These are phyloP conservation scores for Melanotaenia duboulayi DNA, from an alignment of 2,113 vertebrate genomes.

Conservation along the genomic window DNA sequence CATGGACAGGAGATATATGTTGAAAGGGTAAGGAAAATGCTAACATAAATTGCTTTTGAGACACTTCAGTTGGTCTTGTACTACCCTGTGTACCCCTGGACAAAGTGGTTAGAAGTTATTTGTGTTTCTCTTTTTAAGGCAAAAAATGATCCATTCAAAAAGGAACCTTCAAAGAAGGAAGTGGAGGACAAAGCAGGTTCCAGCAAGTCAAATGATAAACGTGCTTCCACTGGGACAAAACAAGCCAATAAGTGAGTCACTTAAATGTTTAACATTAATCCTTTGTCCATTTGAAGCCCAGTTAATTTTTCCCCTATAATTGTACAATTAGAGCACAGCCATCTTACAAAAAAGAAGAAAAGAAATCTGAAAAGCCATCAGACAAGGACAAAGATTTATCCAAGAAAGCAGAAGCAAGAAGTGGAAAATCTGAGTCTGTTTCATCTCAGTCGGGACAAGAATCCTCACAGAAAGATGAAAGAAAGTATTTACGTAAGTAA, in stretches of 20 bases:
- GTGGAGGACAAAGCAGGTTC: slow-evolving; percentile 89
- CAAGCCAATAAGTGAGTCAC: slow-evolving; percentile 81
- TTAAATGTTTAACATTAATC: neutral
- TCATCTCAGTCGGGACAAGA: slow-evolving; percentile 84
- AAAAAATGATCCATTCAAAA: slow-evolving; percentile 96
- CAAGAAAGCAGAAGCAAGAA: slow-evolving; percentile 90
- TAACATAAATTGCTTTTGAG: neutral
- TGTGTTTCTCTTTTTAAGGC: slow-evolving; percentile 78
- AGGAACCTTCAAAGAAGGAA: slow-evolving; percentile 93
- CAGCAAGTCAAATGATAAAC: slow-evolving; percentile 88
- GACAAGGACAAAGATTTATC: slow-evolving; percentile 91
- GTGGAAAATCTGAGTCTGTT: slow-evolving; percentile 85
- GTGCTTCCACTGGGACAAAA: slow-evolving; percentile 84
- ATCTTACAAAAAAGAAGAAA: slow-evolving; percentile 93
- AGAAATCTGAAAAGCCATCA: slow-evolving; percentile 91
- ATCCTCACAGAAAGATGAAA: slow-evolving; percentile 90
- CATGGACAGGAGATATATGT: slow-evolving; percentile 97
- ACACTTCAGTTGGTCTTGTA: neutral
- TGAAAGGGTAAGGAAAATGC: slow-evolving; percentile 87
- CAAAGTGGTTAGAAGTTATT: neutral
- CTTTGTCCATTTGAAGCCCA: neutral
- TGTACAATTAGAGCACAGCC: slow-evolving; percentile 79
- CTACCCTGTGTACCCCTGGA: neutral
- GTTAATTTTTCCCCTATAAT: too few relatives aligned
- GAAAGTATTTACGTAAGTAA: slow-evolving; percentile 90